Percentiles rank a stretch among this genome's conserved stretches.
These are phyloP conservation scores for Cathartes aura DNA, from an alignment of 2,113 vertebrate genomes.

Conservation along the genomic window DNA sequence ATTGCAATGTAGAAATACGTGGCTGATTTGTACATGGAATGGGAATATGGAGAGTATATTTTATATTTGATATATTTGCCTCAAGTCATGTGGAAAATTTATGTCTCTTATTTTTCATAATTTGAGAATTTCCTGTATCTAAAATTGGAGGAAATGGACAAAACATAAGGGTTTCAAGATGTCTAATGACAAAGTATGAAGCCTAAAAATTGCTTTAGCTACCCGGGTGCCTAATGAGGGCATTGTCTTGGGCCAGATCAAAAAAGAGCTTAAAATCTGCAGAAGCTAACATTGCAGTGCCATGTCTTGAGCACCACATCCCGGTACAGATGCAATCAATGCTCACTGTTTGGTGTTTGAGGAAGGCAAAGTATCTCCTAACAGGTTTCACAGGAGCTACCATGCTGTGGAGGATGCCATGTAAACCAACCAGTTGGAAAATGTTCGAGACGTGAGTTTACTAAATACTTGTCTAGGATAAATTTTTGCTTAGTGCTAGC, in stretches of 20 bases:
- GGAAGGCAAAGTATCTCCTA: not conserved
- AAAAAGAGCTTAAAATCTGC: not conserved
- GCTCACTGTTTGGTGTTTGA: not conserved
- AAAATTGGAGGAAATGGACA: not conserved
- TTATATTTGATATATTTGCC: not conserved
- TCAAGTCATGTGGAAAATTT: not conserved
- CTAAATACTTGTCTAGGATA: not conserved
- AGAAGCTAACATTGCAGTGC: not conserved
- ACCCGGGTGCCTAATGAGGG: not conserved
- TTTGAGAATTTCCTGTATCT: not conserved
- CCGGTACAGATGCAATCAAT: not conserved
- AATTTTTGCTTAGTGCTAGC: not conserved
- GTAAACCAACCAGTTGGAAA: not conserved
- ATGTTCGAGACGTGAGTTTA: not conserved
- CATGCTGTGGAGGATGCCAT: not conserved
- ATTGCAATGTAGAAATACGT: not conserved
- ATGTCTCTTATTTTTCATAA: not conserved
- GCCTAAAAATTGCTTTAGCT: not conserved
- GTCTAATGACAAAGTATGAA: not conserved
- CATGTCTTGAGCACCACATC: not conserved
- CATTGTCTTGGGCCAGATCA: not conserved
- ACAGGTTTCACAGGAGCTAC: not conserved
- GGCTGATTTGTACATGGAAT: not conserved
- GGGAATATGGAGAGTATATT: not conserved
- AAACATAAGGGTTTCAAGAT: not conserved